Percentiles rank a stretch among this genome's conserved stretches.
Conservation (phyloP, 1,140 invertebrate genomes). For the Drosophila equinoxialis region DNA sequence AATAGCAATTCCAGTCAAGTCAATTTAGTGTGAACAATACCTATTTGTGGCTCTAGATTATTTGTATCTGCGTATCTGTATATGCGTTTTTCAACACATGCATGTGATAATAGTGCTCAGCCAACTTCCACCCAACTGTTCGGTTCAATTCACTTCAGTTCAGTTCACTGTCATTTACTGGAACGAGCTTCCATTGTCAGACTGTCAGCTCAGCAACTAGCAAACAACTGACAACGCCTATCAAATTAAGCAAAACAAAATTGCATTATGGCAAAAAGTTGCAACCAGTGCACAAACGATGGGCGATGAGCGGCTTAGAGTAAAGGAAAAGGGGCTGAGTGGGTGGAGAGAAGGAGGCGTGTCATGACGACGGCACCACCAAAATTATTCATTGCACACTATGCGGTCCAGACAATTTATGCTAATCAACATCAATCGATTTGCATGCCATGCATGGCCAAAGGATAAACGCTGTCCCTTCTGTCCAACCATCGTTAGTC, state of each 20-base stretch:
- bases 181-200: conserved; percentile 50
- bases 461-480: conserved; percentile 56
- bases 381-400: conserved; percentile 80
- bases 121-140: not conserved
- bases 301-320: not conserved
- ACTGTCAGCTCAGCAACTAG: conserved; percentile 54
- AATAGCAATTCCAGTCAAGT: not conserved
- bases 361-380: conserved; percentile 60
- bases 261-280: conserved; percentile 73
- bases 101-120: not conserved
- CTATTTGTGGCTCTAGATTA: not conserved
- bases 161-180: conserved; percentile 40
- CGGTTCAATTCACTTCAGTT: conserved; percentile 3
- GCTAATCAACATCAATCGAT: conserved; percentile 82
- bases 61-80: not conserved
- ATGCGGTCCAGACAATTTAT: conserved; percentile 82
- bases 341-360: conserved; percentile 21
- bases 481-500: not conserved
- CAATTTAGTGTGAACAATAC: conserved; percentile 7
- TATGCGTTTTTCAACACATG: not conserved
- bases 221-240: conserved; percentile 72
- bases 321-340: not conserved
- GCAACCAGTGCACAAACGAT: conserved; percentile 41
- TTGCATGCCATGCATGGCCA: conserved; percentile 64
- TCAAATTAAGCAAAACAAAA: conserved; percentile 81